Evolutionary conservation across 2,888 invertebrate species (phyloP).

Genomic region (Azorinus chamasolen): DNA sequence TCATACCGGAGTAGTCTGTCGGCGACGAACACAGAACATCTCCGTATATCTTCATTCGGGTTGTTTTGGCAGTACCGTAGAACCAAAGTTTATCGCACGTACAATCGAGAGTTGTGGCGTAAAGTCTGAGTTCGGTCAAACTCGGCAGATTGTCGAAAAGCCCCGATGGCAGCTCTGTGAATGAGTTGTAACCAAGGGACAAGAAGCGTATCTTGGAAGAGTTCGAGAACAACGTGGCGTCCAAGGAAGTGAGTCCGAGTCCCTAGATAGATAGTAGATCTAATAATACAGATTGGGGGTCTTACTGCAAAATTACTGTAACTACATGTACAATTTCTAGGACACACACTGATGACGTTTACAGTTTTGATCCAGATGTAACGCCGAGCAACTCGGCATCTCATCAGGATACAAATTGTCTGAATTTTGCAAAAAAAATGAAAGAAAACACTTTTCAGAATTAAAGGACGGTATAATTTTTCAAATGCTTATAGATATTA

Average conservation of each 20-base stretch:
- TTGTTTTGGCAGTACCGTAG: slow-evolving; percentile 22
- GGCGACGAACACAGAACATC: slow-evolving; percentile 48
- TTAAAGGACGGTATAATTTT: no score
- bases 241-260: slow-evolving; percentile 24
- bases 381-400: no score
- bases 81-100: slow-evolving; percentile 50
- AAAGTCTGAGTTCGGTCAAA: slow-evolving; percentile 49
- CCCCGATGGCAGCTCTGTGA: slow-evolving; percentile 36
- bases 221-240: slow-evolving; percentile 24
- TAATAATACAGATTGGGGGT: no score
- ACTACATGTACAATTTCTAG: no score
- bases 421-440: no score
- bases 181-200: slow-evolving; percentile 39
- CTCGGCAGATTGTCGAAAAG: slow-evolving; percentile 42
- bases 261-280: no score
- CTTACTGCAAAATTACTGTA: no score
- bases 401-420: no score
- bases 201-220: slow-evolving; percentile 43
- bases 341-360: no score
- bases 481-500: no score
- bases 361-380: no score
- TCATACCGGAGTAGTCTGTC: slow-evolving; percentile 13
- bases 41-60: slow-evolving; percentile 42
- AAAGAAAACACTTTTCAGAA: no score
- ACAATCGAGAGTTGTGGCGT: slow-evolving; percentile 38